Evolutionary conservation across 1,140 invertebrate genomes (phyloP), one percentile per base, ranked within the genome.

Genomic region (Cyrtorhinus lividipennis): DNA sequence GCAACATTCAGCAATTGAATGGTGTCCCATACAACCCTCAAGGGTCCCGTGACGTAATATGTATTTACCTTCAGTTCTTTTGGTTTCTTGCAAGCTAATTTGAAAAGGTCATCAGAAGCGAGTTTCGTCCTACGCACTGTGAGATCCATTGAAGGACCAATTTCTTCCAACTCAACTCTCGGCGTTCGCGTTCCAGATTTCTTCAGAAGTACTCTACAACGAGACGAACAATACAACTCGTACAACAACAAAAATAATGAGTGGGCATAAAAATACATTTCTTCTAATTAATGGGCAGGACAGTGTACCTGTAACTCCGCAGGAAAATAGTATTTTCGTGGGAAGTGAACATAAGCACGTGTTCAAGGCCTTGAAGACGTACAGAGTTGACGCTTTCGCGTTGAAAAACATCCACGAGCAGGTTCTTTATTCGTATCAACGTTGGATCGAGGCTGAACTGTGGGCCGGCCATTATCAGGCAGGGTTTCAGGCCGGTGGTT

Each of bases 361-460:
- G 90, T 73, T 98, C 95, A 45, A 98, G 77, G 3, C 95, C 95
- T 71, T 93, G 86, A 0, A 98, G 74, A 64, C 92, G 80, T 56
- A 99, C 81, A 46, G 83, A 81, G 61, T 85, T 81, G 0, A 89
- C 80, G 69, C 67, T 67, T 71, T 94, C 89, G 61, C 92, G 85
- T 67, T 92, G 83, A 73, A 98, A 98, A 75, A 95, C 92, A 76
- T 99, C 95, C 68, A 86, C 79, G 62, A 98, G 80, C 18, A 98
- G 71, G 72, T 90, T 96, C 69, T 93, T 92, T 5, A 98, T 75
- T 67, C 91, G 80, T 64, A 81, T 81, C 62, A 88, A 80, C 63
- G 94, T 88, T 56, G 86, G 78, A 65, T 84, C 84, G 65, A 83
- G 78, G 26, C 95, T 86, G 84, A 95, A 98, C 15, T 83, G 76